These are phyloP conservation scores for Epicampocera succincta DNA, from an alignment of 2,888 invertebrate species.

Conservation along the genomic window DNA sequence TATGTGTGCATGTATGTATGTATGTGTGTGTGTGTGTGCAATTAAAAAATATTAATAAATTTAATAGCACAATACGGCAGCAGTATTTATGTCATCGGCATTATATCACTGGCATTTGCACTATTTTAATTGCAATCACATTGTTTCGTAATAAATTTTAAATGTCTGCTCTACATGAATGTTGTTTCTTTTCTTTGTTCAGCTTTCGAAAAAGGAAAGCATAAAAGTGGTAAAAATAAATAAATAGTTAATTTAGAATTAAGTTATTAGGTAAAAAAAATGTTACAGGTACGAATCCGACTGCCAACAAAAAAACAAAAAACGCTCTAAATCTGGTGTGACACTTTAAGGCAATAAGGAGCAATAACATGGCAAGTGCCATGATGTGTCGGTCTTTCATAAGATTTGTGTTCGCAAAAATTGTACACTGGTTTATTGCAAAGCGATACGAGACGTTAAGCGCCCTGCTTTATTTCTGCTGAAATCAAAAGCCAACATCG, in stretches of 20 bases:
- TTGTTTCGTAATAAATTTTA: constrained; percentile 11
- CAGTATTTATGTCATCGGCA: not conserved
- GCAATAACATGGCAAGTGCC: no score
- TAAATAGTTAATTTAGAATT: constrained; percentile 35
- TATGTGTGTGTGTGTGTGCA: no score
- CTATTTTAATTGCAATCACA: constrained; percentile 23
- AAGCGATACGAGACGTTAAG: no score
- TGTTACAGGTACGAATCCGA: not conserved
- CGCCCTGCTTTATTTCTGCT: no score
- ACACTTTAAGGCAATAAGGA: constrained; percentile 17
- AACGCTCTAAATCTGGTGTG: not conserved
- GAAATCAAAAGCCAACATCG: no score
- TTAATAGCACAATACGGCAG: no score
- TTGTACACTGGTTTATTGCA: no score
- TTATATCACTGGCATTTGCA: not conserved
- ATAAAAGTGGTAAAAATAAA: not conserved
- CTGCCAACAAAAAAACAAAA: no score
- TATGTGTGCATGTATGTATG: no score
- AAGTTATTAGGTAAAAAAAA: constrained; percentile 28
- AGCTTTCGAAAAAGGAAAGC: not conserved
- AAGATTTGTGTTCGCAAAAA: no score
- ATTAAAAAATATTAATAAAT: no score
- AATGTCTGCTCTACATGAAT: constrained; percentile 1
- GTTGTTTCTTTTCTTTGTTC: not conserved
- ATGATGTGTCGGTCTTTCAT: no score